Evolutionary conservation across 2,888 invertebrate species (phyloP).

Genomic region (Andrena camellia): DNA sequence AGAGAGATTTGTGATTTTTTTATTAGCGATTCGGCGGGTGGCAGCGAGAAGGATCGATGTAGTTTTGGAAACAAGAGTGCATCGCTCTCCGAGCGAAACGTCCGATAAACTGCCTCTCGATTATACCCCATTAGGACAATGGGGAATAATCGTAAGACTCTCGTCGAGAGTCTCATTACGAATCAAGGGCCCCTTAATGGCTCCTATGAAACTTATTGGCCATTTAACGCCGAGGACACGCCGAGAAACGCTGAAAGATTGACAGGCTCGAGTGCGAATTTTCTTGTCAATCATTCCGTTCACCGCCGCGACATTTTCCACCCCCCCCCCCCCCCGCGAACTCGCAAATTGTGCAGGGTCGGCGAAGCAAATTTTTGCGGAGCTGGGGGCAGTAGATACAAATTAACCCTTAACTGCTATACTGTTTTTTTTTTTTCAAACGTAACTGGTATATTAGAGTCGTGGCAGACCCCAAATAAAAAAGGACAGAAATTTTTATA

Average conservation of each 20-base stretch:
- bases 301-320: constrained; percentile 29
- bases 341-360: constrained; percentile 19
- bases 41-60: neutral
- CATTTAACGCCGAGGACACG: constrained; percentile 73
- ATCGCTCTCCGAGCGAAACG: constrained; percentile 24
- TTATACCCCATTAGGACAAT: constrained; percentile 80
- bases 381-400: too few relatives aligned
- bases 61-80: neutral
- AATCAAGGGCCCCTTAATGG: constrained; percentile 77
- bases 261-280: constrained; percentile 76
- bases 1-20: neutral
- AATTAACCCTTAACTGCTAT: too few relatives aligned
- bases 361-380: too few relatives aligned
- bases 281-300: constrained; percentile 67
- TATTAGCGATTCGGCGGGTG: neutral
- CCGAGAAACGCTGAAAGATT: constrained; percentile 68
- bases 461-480: too few relatives aligned
- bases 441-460: too few relatives aligned
- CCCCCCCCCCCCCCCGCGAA: too few relatives aligned
- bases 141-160: constrained; percentile 80
- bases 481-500: too few relatives aligned
- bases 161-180: constrained; percentile 82
- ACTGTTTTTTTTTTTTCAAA: too few relatives aligned
- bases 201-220: constrained; percentile 80
- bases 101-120: constrained; percentile 53